Percentiles rank a stretch among this genome's conserved stretches.
These are phyloP conservation scores for Dusona sp. DNA, from an alignment of 2,888 invertebrate genomes.

Conservation along the genomic window DNA sequence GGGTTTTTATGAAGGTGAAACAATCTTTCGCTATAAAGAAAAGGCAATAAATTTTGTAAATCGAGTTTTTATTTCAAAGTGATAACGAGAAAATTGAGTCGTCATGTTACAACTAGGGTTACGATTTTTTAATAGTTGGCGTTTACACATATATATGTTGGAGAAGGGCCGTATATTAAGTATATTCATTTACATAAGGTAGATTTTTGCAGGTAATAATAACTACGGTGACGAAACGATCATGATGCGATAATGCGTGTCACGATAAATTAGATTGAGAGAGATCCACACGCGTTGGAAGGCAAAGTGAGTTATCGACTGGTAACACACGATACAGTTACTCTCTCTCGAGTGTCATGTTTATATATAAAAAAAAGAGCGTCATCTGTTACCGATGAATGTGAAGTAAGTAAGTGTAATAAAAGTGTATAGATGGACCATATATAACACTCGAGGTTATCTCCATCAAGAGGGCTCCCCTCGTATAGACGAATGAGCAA, in stretches of 20 bases:
- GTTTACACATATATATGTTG: too few relatives aligned
- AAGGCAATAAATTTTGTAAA: too few relatives aligned
- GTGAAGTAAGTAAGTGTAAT: slow-evolving; percentile 24
- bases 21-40: too few relatives aligned
- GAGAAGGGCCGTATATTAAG: too few relatives aligned
- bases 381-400: slow-evolving; percentile 49
- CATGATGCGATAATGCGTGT: slow-evolving; percentile 76
- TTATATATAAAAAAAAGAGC: slow-evolving; percentile 24
- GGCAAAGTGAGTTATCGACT: slow-evolving; percentile 33
- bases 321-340: slow-evolving; percentile 12
- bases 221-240: slow-evolving; percentile 76
- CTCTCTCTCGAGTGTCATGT: neutral
- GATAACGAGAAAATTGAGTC: too few relatives aligned
- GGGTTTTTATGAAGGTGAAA: too few relatives aligned
- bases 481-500: slow-evolving; percentile 50
- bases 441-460: slow-evolving; percentile 39
- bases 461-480: slow-evolving; percentile 39
- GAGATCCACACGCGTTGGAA: slow-evolving; percentile 5
- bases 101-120: too few relatives aligned
- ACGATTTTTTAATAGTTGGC: too few relatives aligned
- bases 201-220: slow-evolving; percentile 49
- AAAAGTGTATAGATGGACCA: slow-evolving; percentile 24
- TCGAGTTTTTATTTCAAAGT: too few relatives aligned
- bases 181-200: neutral
- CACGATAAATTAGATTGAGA: slow-evolving; percentile 75